phyloP scores from a whole-genome alignment of 2,797 vertebrate species.

The Bryconaethiops microstoma region DNA sequence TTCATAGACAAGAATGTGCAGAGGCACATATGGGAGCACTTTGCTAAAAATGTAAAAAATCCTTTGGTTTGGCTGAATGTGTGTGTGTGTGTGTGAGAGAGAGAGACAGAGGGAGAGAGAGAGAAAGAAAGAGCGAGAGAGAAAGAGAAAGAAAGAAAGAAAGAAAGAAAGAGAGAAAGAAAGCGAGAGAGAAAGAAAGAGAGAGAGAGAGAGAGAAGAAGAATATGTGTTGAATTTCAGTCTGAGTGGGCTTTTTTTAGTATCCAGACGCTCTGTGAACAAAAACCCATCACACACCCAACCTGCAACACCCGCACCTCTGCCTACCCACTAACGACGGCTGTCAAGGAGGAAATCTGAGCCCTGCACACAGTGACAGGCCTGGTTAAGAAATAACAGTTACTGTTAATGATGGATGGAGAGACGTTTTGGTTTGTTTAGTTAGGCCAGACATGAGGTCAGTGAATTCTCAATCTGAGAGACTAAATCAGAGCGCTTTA shows the following conservation, averaged over 20 bases:
- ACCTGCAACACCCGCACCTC: not conserved
- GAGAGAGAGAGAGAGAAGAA: not conserved
- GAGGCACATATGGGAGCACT: conserved; percentile 36
- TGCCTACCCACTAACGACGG: not conserved
- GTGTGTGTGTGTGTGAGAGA: not conserved
- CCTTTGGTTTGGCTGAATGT: not conserved
- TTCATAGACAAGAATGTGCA: conserved; percentile 36
- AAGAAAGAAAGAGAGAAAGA: not conserved
- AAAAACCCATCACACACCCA: conserved; percentile 28
- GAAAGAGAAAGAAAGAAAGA: not conserved
- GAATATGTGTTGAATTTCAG: conserved; percentile 40
- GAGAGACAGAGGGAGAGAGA: not conserved
- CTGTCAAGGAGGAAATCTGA: too few species aligned
- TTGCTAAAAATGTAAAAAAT: conserved; percentile 40
- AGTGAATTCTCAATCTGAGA: not conserved
- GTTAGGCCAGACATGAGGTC: not conserved
- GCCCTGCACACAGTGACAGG: too few species aligned
- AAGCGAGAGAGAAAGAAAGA: not conserved
- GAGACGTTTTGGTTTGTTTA: not conserved
- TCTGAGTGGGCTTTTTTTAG: conserved; percentile 28
- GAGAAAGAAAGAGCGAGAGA: not conserved
- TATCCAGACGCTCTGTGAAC: conserved; percentile 18
- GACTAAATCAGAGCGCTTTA: too few species aligned
- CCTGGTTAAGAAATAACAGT: too few species aligned
- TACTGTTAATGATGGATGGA: not conserved